Conservation (phyloP, 2,113 vertebrate genomes). For the Lagopus leucura region DNA sequence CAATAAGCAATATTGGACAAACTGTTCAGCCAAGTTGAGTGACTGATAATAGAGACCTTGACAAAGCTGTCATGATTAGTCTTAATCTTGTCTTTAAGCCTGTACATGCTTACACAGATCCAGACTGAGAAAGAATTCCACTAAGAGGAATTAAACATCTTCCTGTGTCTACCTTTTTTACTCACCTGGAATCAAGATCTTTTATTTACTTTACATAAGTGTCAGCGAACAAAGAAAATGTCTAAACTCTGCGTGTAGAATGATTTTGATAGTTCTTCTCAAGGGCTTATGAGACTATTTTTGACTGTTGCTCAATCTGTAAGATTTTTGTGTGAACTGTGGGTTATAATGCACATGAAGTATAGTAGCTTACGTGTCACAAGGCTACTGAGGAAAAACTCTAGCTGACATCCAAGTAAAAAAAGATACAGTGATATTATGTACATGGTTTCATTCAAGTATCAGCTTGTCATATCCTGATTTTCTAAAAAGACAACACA, state of each 20-base stretch:
- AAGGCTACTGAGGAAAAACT: not conserved
- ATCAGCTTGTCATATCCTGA: not conserved
- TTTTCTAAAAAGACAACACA: not conserved
- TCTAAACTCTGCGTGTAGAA: not conserved
- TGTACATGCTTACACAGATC: not conserved
- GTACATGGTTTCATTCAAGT: not conserved
- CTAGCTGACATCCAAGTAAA: rapidly evolving
- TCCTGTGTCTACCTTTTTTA: not conserved
- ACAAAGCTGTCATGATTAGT: not conserved
- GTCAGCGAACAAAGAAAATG: not conserved
- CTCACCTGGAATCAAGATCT: not conserved
- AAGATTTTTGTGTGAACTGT: not conserved
- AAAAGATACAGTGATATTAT: not conserved
- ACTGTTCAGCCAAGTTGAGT: not conserved
- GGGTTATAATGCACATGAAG: not conserved
- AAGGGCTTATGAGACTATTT: not conserved
- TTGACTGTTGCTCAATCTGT: not conserved
- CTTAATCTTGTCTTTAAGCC: not conserved
- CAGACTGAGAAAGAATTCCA: not conserved
- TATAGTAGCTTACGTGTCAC: not conserved
- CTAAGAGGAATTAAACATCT: not conserved
- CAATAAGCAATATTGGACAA: not conserved
- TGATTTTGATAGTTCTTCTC: not conserved
- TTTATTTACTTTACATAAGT: not conserved
- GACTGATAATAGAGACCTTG: not conserved